phyloP scores from a whole-genome alignment of 2,113 vertebrate species.

The Alouatta palliata region DNA sequence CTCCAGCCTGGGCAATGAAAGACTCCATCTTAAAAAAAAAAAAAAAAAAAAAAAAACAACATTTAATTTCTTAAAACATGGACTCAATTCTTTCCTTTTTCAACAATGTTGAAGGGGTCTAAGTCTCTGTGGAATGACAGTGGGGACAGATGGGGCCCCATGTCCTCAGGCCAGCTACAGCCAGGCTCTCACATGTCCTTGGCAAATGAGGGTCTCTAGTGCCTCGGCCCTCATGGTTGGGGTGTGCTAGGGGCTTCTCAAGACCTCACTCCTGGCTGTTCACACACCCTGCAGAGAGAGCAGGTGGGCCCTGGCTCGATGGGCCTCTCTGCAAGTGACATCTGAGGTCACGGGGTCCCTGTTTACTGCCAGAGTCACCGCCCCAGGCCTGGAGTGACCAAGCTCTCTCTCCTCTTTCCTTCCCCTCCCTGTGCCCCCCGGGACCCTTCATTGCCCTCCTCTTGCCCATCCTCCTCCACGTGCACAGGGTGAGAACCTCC shows the following conservation, averaged over 20 bases:
- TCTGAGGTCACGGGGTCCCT: neutral
- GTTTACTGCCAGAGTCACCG: neutral
- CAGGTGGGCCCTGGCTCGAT: neutral
- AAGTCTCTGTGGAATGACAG: neutral
- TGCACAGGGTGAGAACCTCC: neutral
- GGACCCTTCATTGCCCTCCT: neutral
- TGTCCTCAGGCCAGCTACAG: neutral
- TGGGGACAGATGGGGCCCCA: neutral
- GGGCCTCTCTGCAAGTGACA: neutral
- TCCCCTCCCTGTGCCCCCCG: neutral
- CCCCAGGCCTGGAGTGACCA: neutral
- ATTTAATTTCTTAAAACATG: no score
- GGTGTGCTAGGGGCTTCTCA: neutral
- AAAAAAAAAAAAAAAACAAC: no score
- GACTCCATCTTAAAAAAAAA: no score
- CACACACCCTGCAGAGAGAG: neutral
- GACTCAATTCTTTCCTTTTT: neutral
- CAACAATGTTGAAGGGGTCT: accelerated
- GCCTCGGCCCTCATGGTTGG: accelerated
- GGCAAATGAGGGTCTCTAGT: neutral
- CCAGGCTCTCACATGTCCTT: no score
- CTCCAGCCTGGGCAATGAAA: no score
- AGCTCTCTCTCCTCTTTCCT: neutral
- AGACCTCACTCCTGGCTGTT: accelerated
- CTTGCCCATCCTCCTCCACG: accelerated